Evolutionary conservation across 1,140 invertebrate genomes (phyloP), one percentile per base, ranked within the genome.

Genomic region (Drosophila bocki): DNA sequence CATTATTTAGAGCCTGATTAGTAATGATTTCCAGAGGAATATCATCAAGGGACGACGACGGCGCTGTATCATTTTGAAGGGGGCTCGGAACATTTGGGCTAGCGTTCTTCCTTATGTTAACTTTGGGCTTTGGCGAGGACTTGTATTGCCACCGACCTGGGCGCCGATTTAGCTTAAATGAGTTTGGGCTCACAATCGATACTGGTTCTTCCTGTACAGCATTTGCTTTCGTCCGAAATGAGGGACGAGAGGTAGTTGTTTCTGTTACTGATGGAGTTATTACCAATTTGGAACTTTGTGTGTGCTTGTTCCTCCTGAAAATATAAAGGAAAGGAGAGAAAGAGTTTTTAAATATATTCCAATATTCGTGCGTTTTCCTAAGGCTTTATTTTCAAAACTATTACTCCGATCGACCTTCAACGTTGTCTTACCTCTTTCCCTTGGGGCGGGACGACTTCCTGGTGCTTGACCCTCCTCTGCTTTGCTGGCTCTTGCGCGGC

Each of bases 81-180:
- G 61, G 19, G n/a, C 8, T 60, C 17, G 48, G 63, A 8, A 74
- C 56, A 26, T 61, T 56, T 29, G 74, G 78, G 8, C 11, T 69
- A 2, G 86, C 39, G 11, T 77, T 59, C 96, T 97, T 92, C 37
- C 96, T 94, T 75, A 98, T 98, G 44, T 95, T 95, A 0, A 98
- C 95, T 88, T 97, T 95, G 3, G 97, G 97, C 87, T 97, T 98
- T 1, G 97, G 96, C 3, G 97, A 96, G 1, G 97, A 97, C 92
- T 97, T 97, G 91, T 97, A 98, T 59, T 97, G 96, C 96, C 97
- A 98, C 69, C 97, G 95, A 35, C 96, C 96, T 47, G 96, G 96
- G 0, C 96, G 94, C 54, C 96, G 94, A 59, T 96, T 95, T 15
- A 97, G 92, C 90, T 97, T 97, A 75, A 96, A 95, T 93, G 97